A percentile compares a stretch with the other conserved stretches of the same genome.
These are phyloP conservation scores for Agapostemon virescens DNA, from an alignment of 2,888 invertebrate species.

Conservation along the genomic window DNA sequence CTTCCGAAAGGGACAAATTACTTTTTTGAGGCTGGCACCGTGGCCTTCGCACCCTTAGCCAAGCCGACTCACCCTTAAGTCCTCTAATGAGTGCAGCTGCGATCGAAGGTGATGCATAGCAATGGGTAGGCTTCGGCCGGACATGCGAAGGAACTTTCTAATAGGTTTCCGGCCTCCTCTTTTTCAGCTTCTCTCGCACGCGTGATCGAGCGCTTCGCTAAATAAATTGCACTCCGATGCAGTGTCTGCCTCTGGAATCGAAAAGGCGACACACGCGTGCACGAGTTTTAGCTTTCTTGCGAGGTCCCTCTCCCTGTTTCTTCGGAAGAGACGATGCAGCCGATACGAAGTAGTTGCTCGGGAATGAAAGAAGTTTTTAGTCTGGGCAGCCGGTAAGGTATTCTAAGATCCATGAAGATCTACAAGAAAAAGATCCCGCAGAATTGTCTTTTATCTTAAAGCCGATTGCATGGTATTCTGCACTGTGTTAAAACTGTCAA, in stretches of 20 bases:
- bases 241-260: neutral
- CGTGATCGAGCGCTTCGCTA: slow-evolving; percentile 8
- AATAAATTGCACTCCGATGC: slow-evolving; percentile 37
- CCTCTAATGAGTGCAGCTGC: slow-evolving; percentile 58
- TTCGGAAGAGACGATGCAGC: too few relatives aligned
- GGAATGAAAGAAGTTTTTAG: too few relatives aligned
- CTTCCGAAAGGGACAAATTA: slow-evolving; percentile 66
- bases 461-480: too few relatives aligned
- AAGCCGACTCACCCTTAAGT: slow-evolving; percentile 46
- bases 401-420: too few relatives aligned
- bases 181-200: slow-evolving; percentile 43
- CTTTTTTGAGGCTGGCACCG: slow-evolving; percentile 57
- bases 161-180: slow-evolving; percentile 41
- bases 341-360: too few relatives aligned
- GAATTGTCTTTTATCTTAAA: too few relatives aligned
- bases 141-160: slow-evolving; percentile 56
- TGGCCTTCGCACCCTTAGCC: slow-evolving; percentile 49
- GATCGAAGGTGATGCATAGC: slow-evolving; percentile 67
- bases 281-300: neutral
- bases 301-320: too few relatives aligned
- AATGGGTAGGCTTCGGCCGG: slow-evolving; percentile 51
- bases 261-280: neutral
- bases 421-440: too few relatives aligned
- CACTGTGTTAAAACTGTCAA: too few relatives aligned
- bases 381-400: too few relatives aligned